Evolutionary conservation across 2,888 invertebrate species (phyloP).

Genomic region (Polietes domitor): DNA sequence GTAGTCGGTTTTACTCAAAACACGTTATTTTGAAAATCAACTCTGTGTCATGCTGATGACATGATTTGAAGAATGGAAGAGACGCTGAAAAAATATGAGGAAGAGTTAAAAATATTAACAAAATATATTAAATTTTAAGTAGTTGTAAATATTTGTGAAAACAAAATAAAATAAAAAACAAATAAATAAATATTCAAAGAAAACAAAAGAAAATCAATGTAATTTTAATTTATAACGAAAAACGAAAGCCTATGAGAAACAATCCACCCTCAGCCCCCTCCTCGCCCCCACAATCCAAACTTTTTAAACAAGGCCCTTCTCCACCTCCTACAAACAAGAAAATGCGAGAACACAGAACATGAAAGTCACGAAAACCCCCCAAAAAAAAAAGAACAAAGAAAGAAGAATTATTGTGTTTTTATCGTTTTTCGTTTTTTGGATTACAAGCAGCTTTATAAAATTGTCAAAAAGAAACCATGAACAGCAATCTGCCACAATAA

Average conservation of each 20-base stretch:
- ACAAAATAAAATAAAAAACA: slow-evolving; percentile 31
- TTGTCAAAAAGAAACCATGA: slow-evolving; percentile 38
- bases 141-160: slow-evolving; percentile 64
- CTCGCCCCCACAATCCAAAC: neutral
- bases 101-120: slow-evolving; percentile 39
- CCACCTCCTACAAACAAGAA: neutral
- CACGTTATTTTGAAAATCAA: slow-evolving; percentile 39
- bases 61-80: slow-evolving; percentile 66
- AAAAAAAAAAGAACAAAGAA: neutral
- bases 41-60: slow-evolving; percentile 21
- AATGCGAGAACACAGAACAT: neutral
- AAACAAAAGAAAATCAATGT: slow-evolving; percentile 56
- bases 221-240: slow-evolving; percentile 56
- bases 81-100: slow-evolving; percentile 50
- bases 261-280: neutral
- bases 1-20: neutral
- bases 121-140: slow-evolving; percentile 33
- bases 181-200: slow-evolving; percentile 47
- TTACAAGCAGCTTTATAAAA: slow-evolving; percentile 56
- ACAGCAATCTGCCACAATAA: slow-evolving; percentile 34
- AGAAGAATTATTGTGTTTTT: slow-evolving; percentile 25
- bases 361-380: neutral
- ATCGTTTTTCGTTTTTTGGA: slow-evolving; percentile 19
- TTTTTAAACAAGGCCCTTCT: neutral
- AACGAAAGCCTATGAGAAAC: neutral